phyloP scores from a whole-genome alignment of 2,888 invertebrate species.

The Resseliella maxima region DNA sequence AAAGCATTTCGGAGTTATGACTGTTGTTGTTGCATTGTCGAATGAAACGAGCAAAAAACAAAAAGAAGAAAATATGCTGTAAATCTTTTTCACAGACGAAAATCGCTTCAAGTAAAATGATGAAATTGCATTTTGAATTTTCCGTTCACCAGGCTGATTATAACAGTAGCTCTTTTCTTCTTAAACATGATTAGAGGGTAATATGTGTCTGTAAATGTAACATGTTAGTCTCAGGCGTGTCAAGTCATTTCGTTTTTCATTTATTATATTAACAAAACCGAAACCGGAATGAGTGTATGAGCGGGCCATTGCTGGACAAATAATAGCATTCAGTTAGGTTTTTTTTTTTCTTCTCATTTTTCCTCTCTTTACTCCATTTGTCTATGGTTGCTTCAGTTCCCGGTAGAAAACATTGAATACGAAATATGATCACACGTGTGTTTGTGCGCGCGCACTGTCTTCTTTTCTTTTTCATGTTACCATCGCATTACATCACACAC shows the following conservation, averaged over 20 bases:
- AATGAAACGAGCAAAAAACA: background rate
- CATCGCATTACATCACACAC: background rate
- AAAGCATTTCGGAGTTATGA: background rate
- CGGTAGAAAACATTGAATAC: background rate
- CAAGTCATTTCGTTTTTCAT: constrained; percentile 27
- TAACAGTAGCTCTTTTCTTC: constrained; percentile 1
- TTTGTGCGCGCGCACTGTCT: background rate
- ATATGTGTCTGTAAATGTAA: constrained; percentile 39
- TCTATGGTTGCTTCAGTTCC: background rate
- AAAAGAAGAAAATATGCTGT: background rate
- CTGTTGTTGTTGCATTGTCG: background rate
- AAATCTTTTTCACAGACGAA: constrained; percentile 21
- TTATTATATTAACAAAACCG: background rate
- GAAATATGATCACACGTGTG: background rate
- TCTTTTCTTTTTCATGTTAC: background rate
- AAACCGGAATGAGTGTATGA: background rate
- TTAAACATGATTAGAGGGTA: constrained; percentile 42
- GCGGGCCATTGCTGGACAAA: background rate
- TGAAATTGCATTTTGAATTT: constrained; percentile 38
- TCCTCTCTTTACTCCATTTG: background rate
- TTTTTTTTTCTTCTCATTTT: background rate
- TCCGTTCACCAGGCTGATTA: constrained; percentile 7
- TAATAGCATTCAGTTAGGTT: background rate
- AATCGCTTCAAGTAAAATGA: constrained; percentile 34
- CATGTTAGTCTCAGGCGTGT: constrained; percentile 32